Evolutionary conservation across 2,113 vertebrate species (phyloP), one percentile per base, ranked within the genome.

Genomic region (Eptesicus fuscus): DNA sequence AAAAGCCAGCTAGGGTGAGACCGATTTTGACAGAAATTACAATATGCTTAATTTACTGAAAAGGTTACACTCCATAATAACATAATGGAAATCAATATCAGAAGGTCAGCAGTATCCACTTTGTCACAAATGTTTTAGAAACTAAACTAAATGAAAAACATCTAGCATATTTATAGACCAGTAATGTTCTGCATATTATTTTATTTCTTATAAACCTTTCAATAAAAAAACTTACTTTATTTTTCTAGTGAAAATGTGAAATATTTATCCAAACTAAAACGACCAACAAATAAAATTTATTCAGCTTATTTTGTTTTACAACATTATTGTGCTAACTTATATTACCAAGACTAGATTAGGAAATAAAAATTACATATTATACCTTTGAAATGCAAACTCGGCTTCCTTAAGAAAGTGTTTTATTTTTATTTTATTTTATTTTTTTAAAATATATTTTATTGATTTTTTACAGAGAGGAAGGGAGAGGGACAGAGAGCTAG

Each of bases 331-430:
- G 25, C 5, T 83, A 59, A 20, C n/a, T 80, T 93, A 37, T 35
- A 74, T 3, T 83, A 73, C 30, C 9, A 74, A 69, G 30, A 73
- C 49, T 63, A 73, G 40, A 9, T 69, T 56, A 69, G 51, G 11
- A 80, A 94, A 88, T 11, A 80, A 95, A 82, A 32, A 83, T 59
- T 67, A 88, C 20, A 11, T 83, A 11, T 8, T 96, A 18, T 93
- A 59, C 5, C 53, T 74, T 93, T 76, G 30, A 61, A 93, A 25
- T 53, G 1, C 65, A 70, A 88, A 47, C 11, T 96, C 2, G 67
- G 13, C 74, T 53, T 93, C 42, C 70, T 93, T 93, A 87, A 12
- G 78, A 25, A 79, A 74, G 56, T 87, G 16, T 93, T 95, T 65
- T n/a, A 96, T n/a, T n/a, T n/a, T n/a, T n/a, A n/a, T n/a, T n/a